phyloP scores from a whole-genome alignment of 2,888 invertebrate species.

The Limnephilus marmoratus region DNA sequence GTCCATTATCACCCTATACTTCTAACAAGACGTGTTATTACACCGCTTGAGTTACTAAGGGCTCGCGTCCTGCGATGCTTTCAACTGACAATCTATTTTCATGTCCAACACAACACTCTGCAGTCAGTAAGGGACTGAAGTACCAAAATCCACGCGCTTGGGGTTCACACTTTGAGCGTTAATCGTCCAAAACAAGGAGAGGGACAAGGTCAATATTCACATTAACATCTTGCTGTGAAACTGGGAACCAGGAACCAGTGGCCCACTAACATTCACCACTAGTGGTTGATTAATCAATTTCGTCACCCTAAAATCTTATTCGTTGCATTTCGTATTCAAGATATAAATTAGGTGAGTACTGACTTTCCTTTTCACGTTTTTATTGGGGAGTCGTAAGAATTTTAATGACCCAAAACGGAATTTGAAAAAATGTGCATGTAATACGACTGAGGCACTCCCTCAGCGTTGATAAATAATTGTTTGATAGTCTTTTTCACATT shows the following conservation, averaged over 20 bases:
- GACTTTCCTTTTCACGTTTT: no score
- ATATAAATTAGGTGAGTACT: no score
- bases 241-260: neutral
- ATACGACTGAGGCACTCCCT: no score
- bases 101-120: neutral
- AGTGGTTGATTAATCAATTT: neutral
- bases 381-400: no score
- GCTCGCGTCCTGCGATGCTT: neutral
- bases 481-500: no score
- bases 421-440: no score
- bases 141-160: neutral
- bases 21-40: neutral
- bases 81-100: neutral
- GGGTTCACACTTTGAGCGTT: constrained; percentile 3
- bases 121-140: neutral
- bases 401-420: no score
- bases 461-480: no score
- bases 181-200: constrained; percentile 27
- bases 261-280: neutral
- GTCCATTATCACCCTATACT: neutral
- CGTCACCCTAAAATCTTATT: neutral
- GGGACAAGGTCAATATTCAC: constrained; percentile 13
- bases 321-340: neutral
- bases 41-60: neutral
- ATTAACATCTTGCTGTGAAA: constrained; percentile 15